Conservation (phyloP, 1,140 invertebrate genomes). For the Telenomus remus region DNA sequence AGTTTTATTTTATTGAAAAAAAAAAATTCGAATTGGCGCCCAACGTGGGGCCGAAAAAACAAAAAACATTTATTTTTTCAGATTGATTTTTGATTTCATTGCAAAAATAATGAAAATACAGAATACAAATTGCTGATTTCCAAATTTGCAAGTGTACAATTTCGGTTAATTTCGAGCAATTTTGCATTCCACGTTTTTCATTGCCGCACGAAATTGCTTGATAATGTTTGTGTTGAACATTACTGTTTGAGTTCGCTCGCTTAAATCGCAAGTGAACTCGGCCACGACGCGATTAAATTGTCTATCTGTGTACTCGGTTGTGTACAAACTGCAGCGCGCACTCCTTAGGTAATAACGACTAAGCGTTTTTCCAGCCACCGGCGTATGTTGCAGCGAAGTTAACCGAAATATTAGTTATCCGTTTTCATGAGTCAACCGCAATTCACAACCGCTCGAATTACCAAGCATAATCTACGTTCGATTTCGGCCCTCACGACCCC, state of each 20-base stretch:
- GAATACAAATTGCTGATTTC: no score
- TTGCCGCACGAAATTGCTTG: not conserved
- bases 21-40: no score
- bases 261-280: conserved; percentile 31
- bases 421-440: conserved; percentile 35
- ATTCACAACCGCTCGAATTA: not conserved
- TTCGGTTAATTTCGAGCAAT: conserved; percentile 11
- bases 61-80: no score
- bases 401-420: conserved; percentile 50
- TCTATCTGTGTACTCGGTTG: conserved; percentile 25
- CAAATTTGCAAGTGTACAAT: not conserved
- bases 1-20: no score
- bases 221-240: conserved; percentile 17
- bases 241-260: conserved; percentile 11
- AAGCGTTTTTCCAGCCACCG: conserved; percentile 30
- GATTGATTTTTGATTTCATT: no score
- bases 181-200: conserved; percentile 7
- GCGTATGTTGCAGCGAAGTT: conserved; percentile 29
- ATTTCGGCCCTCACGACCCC: no score
- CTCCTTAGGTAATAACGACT: conserved; percentile 41
- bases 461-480: no score
- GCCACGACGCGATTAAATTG: conserved; percentile 37
- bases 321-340: conserved; percentile 15
- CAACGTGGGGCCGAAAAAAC: no score
- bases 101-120: no score